These are phyloP conservation scores for Notodonta ziczac DNA, from an alignment of 2,888 invertebrate genomes.

Conservation along the genomic window DNA sequence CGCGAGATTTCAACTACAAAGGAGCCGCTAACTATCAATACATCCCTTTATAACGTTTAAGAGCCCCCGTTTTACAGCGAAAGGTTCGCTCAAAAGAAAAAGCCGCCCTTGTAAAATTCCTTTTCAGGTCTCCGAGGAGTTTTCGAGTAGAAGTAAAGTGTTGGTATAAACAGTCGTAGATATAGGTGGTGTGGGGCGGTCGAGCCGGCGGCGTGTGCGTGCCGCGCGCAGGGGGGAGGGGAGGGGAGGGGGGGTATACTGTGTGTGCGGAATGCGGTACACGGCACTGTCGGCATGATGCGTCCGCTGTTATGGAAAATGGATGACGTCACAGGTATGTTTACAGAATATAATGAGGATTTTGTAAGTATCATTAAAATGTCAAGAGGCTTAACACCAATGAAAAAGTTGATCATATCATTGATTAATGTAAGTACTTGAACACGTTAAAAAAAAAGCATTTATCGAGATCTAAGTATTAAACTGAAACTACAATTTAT, in stretches of 20 bases:
- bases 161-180: constrained; percentile 52
- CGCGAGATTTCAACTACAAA: constrained; percentile 63
- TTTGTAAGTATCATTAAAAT: not conserved
- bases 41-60: constrained; percentile 63
- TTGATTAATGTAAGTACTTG: too few relatives aligned
- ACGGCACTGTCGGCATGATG: constrained; percentile 46
- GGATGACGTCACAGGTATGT: constrained; percentile 54
- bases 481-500: too few relatives aligned
- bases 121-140: constrained; percentile 79
- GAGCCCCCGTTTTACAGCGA: constrained; percentile 66
- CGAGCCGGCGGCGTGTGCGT: constrained; percentile 58
- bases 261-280: constrained; percentile 65
- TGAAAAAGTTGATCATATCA: too few relatives aligned
- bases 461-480: too few relatives aligned
- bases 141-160: constrained; percentile 52
- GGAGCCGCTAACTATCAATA: constrained; percentile 62
- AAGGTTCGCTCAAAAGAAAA: constrained; percentile 72
- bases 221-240: constrained; percentile 50
- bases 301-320: constrained; percentile 45
- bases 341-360: constrained; percentile 25
- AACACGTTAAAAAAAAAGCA: too few relatives aligned
- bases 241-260: constrained; percentile 54
- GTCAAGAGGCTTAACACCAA: not conserved
- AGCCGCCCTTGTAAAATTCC: constrained; percentile 76
- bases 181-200: constrained; percentile 67